Evolutionary conservation across 1,140 invertebrate species (phyloP), one percentile per base, ranked within the genome.

Genomic region (Spodoptera frugiperda): DNA sequence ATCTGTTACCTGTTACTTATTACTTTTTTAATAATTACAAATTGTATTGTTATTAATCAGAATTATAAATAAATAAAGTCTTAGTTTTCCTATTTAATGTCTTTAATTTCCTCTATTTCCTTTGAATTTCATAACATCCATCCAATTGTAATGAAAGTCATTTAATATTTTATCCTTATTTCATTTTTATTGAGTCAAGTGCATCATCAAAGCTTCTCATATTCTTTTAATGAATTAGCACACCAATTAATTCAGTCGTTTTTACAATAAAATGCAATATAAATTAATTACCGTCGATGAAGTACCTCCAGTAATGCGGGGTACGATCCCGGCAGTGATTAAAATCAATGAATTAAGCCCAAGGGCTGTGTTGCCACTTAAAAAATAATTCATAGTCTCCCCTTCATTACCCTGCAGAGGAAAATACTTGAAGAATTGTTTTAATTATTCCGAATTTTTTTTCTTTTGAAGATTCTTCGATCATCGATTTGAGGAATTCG

Each of bases 381-480:
- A 84, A 63, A 87, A 85, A 87, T 84, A 87, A 85, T 84, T 89
- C 84, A 84, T 81, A 79, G 67, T 78, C 75, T 77, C 78, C 79
- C 84, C 76, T 83, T 86, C 76, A 85, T 87, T 85, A 77, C 57
- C 72, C 59, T 77, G 82, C 80, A 80, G 77, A 80, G 80, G 63
- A 82, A 39, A 83, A 81, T 84, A 82, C 83, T 80, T 81, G 67
- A 25, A 21, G 12, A 73, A 61, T 59, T 55, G 71, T 74, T 74
- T 75, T 65, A 61, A 65, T 75, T 75, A 75, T 76, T 57, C 39
- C 67, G 14, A 82, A 86, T 82, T 80, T 73, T 39, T 74, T 63
- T 19, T n/a, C n/a, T n/a, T 68, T 77, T 21, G 54, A 15, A 33
- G 1, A 48, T 46, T 54, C 33, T 48, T 63, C 25, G 11, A 11